Evolutionary conservation across 2,888 invertebrate genomes (phyloP).

Genomic region (Anoplius nigerrimus): DNA sequence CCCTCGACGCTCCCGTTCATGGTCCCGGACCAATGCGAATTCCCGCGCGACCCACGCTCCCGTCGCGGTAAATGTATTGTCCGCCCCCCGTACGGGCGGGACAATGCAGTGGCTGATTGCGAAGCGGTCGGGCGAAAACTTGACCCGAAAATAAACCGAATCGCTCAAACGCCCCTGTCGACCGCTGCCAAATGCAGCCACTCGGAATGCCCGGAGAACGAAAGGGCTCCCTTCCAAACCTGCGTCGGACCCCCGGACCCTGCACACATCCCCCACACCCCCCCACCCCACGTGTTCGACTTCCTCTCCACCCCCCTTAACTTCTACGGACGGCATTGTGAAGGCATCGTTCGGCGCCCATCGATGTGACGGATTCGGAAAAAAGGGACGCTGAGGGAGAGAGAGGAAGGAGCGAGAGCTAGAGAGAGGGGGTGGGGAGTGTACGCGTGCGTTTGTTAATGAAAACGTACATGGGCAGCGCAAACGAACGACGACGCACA

Average conservation of each 20-base stretch:
- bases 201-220: conserved; percentile 54
- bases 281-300: background rate
- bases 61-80: conserved; percentile 62
- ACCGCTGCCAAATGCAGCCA: conserved; percentile 62
- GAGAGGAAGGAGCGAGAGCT: too few species aligned
- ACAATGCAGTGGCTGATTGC: conserved; percentile 72
- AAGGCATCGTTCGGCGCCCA: conserved; percentile 26
- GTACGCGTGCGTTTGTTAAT: too few species aligned
- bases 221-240: background rate
- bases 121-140: conserved; percentile 67
- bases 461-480: too few species aligned
- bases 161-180: conserved; percentile 57
- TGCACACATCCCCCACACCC: background rate
- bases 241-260: too few species aligned
- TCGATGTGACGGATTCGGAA: background rate
- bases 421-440: too few species aligned
- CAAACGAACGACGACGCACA: too few species aligned
- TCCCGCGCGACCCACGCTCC: conserved; percentile 30
- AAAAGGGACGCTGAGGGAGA: too few species aligned
- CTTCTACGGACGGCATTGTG: conserved; percentile 19
- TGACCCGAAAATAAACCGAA: conserved; percentile 69
- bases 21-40: conserved; percentile 23
- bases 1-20: conserved; percentile 7
- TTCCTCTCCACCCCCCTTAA: background rate
- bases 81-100: conserved; percentile 44